These are phyloP conservation scores for Papilio xuthus DNA, from an alignment of 1,140 invertebrate species.

Conservation along the genomic window DNA sequence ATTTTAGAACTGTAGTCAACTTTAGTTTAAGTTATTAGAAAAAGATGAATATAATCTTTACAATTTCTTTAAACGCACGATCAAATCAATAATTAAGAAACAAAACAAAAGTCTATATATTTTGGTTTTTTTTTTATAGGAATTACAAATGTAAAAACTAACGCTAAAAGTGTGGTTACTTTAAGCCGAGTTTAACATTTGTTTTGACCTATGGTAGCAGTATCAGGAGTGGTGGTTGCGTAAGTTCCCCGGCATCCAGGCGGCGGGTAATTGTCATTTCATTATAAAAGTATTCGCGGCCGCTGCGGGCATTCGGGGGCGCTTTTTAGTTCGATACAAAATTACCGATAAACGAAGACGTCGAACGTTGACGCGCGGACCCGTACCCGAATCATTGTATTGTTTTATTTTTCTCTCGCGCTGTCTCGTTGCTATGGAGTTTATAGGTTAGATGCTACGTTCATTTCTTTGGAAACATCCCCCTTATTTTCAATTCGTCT, in stretches of 20 bases:
- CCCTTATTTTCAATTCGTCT: too few species aligned
- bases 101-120: too few species aligned
- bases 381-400: constrained; percentile 44
- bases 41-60: too few species aligned
- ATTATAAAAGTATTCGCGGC: constrained; percentile 77
- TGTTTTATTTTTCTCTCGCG: constrained; percentile 27
- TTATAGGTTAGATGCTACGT: background rate
- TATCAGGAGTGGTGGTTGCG: constrained; percentile 54
- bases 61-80: too few species aligned
- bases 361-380: constrained; percentile 60
- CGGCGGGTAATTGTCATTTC: constrained; percentile 76
- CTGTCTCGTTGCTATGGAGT: constrained; percentile 22
- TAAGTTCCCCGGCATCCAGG: constrained; percentile 62
- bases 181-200: background rate
- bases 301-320: constrained; percentile 56
- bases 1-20: too few species aligned
- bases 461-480: too few species aligned
- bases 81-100: too few species aligned
- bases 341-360: constrained; percentile 73
- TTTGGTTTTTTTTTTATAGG: background rate
- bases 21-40: too few species aligned
- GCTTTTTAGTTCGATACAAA: constrained; percentile 65
- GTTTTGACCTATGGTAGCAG: background rate
- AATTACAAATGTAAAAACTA: background rate
- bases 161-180: background rate